Evolutionary conservation across 2,888 invertebrate genomes (phyloP).

Genomic region (Dendrolimus pini): DNA sequence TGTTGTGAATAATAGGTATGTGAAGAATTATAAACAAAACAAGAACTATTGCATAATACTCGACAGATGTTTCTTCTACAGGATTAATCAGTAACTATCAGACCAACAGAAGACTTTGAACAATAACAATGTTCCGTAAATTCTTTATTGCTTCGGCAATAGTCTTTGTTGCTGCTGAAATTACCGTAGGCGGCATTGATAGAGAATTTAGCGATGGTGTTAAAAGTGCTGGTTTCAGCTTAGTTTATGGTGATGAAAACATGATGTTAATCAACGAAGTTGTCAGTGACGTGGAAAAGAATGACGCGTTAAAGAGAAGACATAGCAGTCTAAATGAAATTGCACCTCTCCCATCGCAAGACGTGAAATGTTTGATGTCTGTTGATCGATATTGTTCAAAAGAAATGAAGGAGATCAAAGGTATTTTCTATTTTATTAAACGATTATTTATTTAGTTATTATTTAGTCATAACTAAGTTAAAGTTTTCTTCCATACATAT

Average conservation of each 20-base stretch:
- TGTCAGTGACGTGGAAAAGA: constrained; percentile 40
- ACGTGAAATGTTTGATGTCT: constrained; percentile 67
- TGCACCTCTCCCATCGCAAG: constrained; percentile 39
- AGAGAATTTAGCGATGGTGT: constrained; percentile 40
- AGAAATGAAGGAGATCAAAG: constrained; percentile 53
- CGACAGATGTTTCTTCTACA: constrained; percentile 13
- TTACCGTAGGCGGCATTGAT: constrained; percentile 32
- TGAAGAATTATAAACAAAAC: constrained; percentile 18
- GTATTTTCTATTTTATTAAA: constrained; percentile 31
- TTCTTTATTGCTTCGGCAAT: constrained; percentile 13
- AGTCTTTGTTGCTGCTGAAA: constrained; percentile 20
- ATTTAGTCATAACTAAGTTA: neutral
- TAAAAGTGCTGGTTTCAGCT: constrained; percentile 36
- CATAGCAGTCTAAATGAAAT: constrained; percentile 29
- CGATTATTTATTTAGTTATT: constrained; percentile 4
- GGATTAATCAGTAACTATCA: constrained; percentile 1
- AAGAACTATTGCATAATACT: constrained; percentile 42
- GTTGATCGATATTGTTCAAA: constrained; percentile 53
- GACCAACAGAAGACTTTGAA: constrained; percentile 17
- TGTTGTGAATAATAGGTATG: constrained; percentile 19
- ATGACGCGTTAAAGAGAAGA: constrained; percentile 28
- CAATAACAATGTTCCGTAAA: constrained; percentile 32
- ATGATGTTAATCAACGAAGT: constrained; percentile 47
- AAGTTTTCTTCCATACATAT: constrained; percentile 9
- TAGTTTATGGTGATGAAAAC: constrained; percentile 56